phyloP scores from a whole-genome alignment of 2,888 invertebrate species.

The Leptodirus hochenwartii region DNA sequence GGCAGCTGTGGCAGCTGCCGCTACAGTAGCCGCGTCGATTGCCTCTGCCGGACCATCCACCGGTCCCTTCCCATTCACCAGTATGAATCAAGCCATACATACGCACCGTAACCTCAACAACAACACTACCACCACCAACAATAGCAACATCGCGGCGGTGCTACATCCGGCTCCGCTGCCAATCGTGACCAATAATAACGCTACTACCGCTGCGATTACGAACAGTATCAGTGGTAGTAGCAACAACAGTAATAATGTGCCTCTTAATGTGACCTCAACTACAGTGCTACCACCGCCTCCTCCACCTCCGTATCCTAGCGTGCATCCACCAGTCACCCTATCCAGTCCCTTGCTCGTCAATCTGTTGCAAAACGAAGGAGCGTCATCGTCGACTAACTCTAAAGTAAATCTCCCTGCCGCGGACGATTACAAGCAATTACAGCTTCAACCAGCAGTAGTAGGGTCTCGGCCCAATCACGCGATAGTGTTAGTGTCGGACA shows the following conservation, averaged over 20 bases:
- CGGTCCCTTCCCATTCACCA: conserved; percentile 69
- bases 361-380: conserved; percentile 70
- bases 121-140: too few species aligned
- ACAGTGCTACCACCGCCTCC: conserved; percentile 27
- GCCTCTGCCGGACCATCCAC: conserved; percentile 31
- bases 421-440: too few species aligned
- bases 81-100: conserved; percentile 81
- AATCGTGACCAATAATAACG: too few species aligned
- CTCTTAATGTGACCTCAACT: conserved; percentile 13
- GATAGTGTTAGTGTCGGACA: too few species aligned
- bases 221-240: conserved; percentile 32
- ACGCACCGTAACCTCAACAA: too few species aligned
- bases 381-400: conserved; percentile 17
- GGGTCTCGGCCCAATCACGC: too few species aligned
- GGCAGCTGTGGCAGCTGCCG: conserved; percentile 11
- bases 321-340: conserved; percentile 42
- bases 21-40: conserved; percentile 12
- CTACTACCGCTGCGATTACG: too few species aligned
- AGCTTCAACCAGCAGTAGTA: too few species aligned
- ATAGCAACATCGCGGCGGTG: too few species aligned
- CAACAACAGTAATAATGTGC: conserved; percentile 12
- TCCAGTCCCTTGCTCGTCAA: conserved; percentile 84
- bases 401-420: too few species aligned
- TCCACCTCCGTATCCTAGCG: conserved; percentile 28
- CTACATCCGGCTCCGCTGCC: too few species aligned